Evolutionary conservation across 2,797 vertebrate species (phyloP), one percentile per base, ranked within the genome.

Genomic region (Sebastolobus alascanus): DNA sequence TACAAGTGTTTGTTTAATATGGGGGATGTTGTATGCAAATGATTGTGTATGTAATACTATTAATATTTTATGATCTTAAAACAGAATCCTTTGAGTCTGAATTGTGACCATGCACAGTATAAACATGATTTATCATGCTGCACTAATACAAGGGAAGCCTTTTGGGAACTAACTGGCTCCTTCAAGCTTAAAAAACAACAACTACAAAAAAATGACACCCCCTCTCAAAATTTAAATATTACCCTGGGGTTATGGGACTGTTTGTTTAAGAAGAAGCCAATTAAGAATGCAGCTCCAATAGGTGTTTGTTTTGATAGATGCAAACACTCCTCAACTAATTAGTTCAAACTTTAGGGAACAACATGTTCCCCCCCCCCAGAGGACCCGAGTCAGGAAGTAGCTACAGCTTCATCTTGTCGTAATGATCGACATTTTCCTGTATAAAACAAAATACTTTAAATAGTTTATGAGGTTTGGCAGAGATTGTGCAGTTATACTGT

Each of bases 201-300:
- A 55, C 6, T 73, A 59, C 50, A 77, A 55, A 22, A 56, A 58
- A 46, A 65, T n/a, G 31, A 18, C 43, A 35, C 27, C 18, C 1
- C 10, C 16, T 20, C 3, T 2, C 27, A 25, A 27, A 64, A 52
- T 27, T 18, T 61, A 63, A n/a, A 76, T 35, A 50, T 70, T 20
- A 69, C 66, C 68, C n/a, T 0, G 29, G 67, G 73, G 56, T 76
- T 59, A 75, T 8, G 56, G 25, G 65, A 69, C 56, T 78, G 73
- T 87, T 87, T 89, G 77, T 85, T 77, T 69, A 72, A 31, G 38
- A 75, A 75, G 79, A 1, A 68, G 75, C 83, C 84, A 84, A 85
- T 90, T 86, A 90, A 67, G 27, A 35, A 80, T 61, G 68, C 52
- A 75, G 40, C 80, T 81, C 69, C 64, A 33, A 18, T 31, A 70